A percentile compares a stretch with the other conserved stretches of the same genome.
These are phyloP conservation scores for Zaprionus bogoriensis DNA, from an alignment of 2,888 invertebrate species.

Conservation along the genomic window DNA sequence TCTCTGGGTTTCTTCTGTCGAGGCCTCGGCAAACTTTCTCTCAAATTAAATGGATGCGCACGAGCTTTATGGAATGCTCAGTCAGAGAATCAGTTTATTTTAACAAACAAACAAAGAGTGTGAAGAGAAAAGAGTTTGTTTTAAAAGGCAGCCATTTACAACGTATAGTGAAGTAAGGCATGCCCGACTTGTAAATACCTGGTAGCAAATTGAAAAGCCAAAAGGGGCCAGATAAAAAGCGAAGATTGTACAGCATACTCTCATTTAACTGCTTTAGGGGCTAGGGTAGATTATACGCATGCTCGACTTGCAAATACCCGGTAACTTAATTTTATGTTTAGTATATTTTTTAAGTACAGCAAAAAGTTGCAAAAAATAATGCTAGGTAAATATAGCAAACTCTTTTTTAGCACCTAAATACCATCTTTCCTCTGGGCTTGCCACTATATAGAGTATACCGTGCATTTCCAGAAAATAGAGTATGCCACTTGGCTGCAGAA, in stretches of 20 bases:
- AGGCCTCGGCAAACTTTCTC: neutral
- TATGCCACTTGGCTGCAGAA: neutral
- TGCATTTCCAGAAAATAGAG: neutral
- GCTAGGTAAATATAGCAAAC: too few species aligned
- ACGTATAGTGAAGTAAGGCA: neutral
- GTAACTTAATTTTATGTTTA: too few species aligned
- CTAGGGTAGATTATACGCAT: too few species aligned
- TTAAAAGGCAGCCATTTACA: neutral
- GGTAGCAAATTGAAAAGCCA: too few species aligned
- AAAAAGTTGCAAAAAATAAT: too few species aligned
- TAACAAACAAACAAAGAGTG: neutral
- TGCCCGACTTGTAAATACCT: too few species aligned
- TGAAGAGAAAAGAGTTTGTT: neutral
- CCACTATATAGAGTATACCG: neutral
- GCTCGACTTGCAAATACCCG: too few species aligned
- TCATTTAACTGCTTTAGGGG: too few species aligned
- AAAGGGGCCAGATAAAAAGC: too few species aligned
- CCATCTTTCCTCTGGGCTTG: neutral
- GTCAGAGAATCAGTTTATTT: conserved; percentile 6
- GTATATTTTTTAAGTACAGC: too few species aligned
- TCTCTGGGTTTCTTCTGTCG: neutral
- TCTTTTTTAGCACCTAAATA: neutral
- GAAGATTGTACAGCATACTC: too few species aligned
- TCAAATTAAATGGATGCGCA: conserved; percentile 1
- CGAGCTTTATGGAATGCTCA: conserved; percentile 7